Conservation (phyloP, 2,888 invertebrate species). For the Prosopocoilus inquinatus region DNA sequence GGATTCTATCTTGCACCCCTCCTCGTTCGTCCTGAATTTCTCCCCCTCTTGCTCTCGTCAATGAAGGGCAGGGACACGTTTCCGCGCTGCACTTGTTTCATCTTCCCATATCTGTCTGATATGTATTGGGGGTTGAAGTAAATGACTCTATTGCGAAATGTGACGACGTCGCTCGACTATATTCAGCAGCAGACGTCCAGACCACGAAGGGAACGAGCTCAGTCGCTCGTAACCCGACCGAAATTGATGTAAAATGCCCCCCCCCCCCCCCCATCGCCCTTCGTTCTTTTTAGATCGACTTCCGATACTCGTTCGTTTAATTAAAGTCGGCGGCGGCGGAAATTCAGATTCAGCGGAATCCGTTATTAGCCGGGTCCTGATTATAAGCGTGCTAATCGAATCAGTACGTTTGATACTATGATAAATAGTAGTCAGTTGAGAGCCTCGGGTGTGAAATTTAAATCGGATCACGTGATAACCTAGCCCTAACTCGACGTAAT, state of each 20-base stretch:
- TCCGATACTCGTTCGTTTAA: not conserved
- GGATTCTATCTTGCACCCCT: conserved; percentile 29
- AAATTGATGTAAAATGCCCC: conserved; percentile 17
- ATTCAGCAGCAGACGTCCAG: conserved; percentile 29
- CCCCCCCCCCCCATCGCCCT: no score
- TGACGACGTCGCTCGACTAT: conserved; percentile 27
- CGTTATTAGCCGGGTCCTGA: not conserved
- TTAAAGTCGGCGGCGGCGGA: no score
- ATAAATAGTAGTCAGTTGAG: not conserved
- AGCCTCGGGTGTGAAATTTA: conserved; percentile 1
- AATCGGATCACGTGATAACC: conserved; percentile 2
- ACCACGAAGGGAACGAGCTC: conserved; percentile 31
- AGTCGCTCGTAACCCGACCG: conserved; percentile 24
- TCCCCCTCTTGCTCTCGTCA: not conserved
- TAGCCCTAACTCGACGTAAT: conserved; percentile 2
- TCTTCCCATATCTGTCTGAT: conserved; percentile 30
- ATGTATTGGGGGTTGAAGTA: conserved; percentile 29
- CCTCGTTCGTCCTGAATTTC: conserved; percentile 7
- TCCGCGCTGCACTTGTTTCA: conserved; percentile 23
- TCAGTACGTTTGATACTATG: not conserved
- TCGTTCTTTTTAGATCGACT: conserved; percentile 3
- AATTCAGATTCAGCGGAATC: not conserved
- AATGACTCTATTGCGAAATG: conserved; percentile 32
- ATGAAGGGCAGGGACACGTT: not conserved
- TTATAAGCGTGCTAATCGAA: not conserved